A percentile compares a stretch with the other conserved stretches of the same genome.
phyloP scores from a whole-genome alignment of 1,140 invertebrate species.

The Acyrthosiphon pisum region DNA sequence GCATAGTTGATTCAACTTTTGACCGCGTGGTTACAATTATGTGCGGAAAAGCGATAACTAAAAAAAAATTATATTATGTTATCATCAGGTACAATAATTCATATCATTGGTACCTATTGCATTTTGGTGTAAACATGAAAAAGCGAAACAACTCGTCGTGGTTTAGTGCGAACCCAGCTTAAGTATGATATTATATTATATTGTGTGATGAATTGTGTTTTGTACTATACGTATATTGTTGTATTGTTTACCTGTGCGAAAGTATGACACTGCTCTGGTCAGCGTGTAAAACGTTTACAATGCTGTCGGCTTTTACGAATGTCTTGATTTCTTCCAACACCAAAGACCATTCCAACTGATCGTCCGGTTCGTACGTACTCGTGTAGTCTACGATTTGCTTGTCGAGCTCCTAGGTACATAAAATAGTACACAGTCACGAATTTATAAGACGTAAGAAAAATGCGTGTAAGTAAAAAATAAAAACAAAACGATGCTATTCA shows the following conservation, averaged over 20 bases:
- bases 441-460: not conserved
- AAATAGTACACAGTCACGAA: not conserved
- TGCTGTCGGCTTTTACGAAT: constrained; percentile 91
- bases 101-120: too few relatives aligned
- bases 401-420: constrained; percentile 76
- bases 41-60: too few relatives aligned
- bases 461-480: not conserved
- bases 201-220: too few relatives aligned
- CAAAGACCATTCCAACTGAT: constrained; percentile 94
- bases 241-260: constrained; percentile 75
- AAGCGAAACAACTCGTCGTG: too few relatives aligned
- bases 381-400: constrained; percentile 94
- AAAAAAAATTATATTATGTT: too few relatives aligned
- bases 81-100: too few relatives aligned
- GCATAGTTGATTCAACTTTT: too few relatives aligned
- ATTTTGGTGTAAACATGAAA: too few relatives aligned
- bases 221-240: not conserved
- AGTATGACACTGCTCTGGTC: constrained; percentile 83
- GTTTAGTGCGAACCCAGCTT: too few relatives aligned
- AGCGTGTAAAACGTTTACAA: constrained; percentile 85
- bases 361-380: constrained; percentile 93
- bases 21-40: too few relatives aligned
- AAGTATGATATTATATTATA: too few relatives aligned
- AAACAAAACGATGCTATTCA: not conserved
- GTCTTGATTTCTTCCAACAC: constrained; percentile 94